These are phyloP conservation scores for Struthidea cinerea DNA, from an alignment of 2,113 vertebrate species.

Conservation along the genomic window DNA sequence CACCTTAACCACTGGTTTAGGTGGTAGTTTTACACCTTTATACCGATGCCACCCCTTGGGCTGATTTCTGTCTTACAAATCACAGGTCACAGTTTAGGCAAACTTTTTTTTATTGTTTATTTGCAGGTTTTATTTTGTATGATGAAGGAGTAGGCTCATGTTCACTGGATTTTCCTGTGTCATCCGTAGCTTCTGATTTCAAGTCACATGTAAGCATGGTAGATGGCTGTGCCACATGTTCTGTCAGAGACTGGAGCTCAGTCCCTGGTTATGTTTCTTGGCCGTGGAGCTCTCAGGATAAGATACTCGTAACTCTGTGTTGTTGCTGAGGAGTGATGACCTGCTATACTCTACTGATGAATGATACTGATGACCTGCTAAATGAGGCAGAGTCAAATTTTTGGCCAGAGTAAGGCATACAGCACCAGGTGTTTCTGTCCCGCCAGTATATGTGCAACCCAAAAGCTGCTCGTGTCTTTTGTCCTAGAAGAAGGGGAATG, in stretches of 20 bases:
- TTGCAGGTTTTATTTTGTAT: not conserved
- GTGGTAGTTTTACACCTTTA: not conserved
- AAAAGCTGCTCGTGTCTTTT: not conserved
- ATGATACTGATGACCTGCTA: not conserved
- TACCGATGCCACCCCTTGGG: fast-evolving
- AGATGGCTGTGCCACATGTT: fast-evolving
- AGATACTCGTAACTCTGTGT: not conserved
- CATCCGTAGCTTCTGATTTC: not conserved
- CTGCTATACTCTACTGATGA: not conserved
- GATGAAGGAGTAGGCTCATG: not conserved
- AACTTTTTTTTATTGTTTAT: not conserved
- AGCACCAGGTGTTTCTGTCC: not conserved
- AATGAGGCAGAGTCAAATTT: not conserved
- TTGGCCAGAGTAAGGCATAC: not conserved
- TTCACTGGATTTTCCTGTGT: not conserved
- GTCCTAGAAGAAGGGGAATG: not conserved
- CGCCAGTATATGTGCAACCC: not conserved
- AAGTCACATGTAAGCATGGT: fast-evolving
- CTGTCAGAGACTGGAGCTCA: not conserved
- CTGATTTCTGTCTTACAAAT: not conserved
- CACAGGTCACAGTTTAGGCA: not conserved
- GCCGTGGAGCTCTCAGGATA: not conserved
- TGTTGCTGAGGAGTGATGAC: not conserved
- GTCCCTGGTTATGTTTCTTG: fast-evolving
- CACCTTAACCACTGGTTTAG: not conserved